Percentiles rank a stretch among this genome's conserved stretches.
phyloP scores from a whole-genome alignment of 2,113 vertebrate species.

The Bagarius yarrelli region DNA sequence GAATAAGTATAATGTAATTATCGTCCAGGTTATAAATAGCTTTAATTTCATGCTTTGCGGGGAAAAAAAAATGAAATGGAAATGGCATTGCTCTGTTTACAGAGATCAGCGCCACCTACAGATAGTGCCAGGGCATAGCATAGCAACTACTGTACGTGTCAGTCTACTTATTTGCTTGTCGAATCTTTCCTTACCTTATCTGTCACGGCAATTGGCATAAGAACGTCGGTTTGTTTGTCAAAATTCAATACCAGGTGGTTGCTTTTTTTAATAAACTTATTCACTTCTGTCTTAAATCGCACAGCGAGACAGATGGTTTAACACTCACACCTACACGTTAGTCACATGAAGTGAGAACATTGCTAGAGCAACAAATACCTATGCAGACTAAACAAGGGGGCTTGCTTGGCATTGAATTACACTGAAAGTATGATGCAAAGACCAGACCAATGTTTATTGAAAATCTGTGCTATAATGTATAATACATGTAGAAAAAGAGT shows the following conservation, averaged over 20 bases:
- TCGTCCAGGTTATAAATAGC: slow-evolving; percentile 72
- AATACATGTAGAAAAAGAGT: slow-evolving; percentile 49
- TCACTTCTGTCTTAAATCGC: slow-evolving; percentile 47
- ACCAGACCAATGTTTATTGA: slow-evolving; percentile 42
- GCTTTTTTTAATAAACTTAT: slow-evolving; percentile 43
- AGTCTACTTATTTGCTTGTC: slow-evolving; percentile 63
- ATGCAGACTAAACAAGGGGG: slow-evolving; percentile 35
- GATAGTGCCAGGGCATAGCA: slow-evolving; percentile 63
- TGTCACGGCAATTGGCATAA: slow-evolving; percentile 57
- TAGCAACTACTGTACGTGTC: slow-evolving; percentile 58
- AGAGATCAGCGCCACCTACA: slow-evolving; percentile 63
- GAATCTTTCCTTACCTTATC: slow-evolving; percentile 56
- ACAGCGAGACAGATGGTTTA: slow-evolving; percentile 48
- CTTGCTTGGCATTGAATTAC: slow-evolving; percentile 18
- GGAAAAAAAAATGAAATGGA: slow-evolving; percentile 71
- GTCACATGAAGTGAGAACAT: slow-evolving; percentile 35
- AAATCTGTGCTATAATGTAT: slow-evolving; percentile 52
- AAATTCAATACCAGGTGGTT: slow-evolving; percentile 48
- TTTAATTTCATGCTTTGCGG: slow-evolving; percentile 76
- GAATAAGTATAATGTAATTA: slow-evolving; percentile 77
- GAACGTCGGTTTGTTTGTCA: slow-evolving; percentile 51
- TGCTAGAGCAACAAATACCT: slow-evolving; percentile 36
- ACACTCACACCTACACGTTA: slow-evolving; percentile 44
- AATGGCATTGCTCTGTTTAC: slow-evolving; percentile 67
- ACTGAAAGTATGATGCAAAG: slow-evolving; percentile 12